phyloP scores from a whole-genome alignment of 1,140 invertebrate genomes.

The Bombus soroeensis region DNA sequence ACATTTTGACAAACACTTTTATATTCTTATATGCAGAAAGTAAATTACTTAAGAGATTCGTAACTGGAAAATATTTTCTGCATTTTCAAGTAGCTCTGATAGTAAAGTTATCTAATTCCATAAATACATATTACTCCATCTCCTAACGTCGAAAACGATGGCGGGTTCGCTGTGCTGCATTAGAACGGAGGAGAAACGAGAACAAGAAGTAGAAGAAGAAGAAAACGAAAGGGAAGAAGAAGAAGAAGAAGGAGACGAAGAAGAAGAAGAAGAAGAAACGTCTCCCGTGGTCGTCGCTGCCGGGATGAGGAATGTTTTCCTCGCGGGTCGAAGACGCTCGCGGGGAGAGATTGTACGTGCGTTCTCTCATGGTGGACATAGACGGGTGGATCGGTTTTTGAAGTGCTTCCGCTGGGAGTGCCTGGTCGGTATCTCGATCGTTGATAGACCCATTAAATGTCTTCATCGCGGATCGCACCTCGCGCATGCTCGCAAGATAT shows the following conservation, averaged over 20 bases:
- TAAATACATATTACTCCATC: not conserved
- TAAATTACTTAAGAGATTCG: not conserved
- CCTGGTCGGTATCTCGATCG: constrained; percentile 30
- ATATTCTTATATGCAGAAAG: not conserved
- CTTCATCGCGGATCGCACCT: constrained; percentile 41
- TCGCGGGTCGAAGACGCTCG: not conserved
- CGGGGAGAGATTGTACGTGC: not conserved
- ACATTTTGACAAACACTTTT: too few species aligned
- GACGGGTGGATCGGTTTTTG: constrained; percentile 42
- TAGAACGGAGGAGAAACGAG: not conserved
- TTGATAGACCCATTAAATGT: constrained; percentile 40
- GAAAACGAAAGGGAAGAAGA: constrained; percentile 4
- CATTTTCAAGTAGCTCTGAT: not conserved
- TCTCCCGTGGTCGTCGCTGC: not conserved
- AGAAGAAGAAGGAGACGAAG: not conserved
- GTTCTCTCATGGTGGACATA: not conserved
- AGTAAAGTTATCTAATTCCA: not conserved
- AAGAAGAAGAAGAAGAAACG: constrained; percentile 14
- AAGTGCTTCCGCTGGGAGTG: constrained; percentile 55
- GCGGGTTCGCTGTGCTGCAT: not conserved
- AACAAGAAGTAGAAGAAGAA: not conserved
- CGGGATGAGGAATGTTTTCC: constrained; percentile 25
- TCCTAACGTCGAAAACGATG: not conserved
- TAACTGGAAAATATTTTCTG: not conserved
- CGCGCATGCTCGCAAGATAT: not conserved